Percentiles rank a stretch among this genome's conserved stretches.
Evolutionary conservation across 1,140 invertebrate genomes (phyloP).

Genomic region (Drosophila navojoa): DNA sequence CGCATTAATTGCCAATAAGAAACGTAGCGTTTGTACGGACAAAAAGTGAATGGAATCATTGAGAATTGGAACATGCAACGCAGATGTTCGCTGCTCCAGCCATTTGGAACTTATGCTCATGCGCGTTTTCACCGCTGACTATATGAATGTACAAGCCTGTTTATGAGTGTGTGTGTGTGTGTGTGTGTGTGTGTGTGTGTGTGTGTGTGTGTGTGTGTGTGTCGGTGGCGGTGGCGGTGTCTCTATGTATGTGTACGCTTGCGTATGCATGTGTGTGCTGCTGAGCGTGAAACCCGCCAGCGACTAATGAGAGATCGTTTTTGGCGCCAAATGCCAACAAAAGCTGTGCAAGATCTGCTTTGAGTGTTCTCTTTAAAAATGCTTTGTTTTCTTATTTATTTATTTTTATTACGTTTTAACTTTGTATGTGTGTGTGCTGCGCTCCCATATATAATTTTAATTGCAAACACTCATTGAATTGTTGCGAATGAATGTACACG

Average conservation of each 20-base stretch:
- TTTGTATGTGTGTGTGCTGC: neutral
- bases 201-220: neutral
- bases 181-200: neutral
- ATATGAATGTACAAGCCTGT: neutral
- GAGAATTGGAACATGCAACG: conserved; percentile 42
- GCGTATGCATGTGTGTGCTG: conserved; percentile 7
- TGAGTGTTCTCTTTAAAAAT: neutral
- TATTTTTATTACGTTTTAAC: neutral
- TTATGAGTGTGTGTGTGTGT: neutral
- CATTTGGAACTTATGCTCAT: conserved; percentile 39
- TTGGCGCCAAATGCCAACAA: conserved; percentile 48
- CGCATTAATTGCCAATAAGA: conserved; percentile 41
- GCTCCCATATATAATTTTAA: conserved; percentile 5
- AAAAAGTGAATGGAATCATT: conserved; percentile 46
- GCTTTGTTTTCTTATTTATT: conserved; percentile 3
- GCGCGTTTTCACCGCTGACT: conserved; percentile 22
- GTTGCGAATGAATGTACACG: neutral
- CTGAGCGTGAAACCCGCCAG: conserved; percentile 14
- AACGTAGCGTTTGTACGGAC: conserved; percentile 8
- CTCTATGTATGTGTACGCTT: conserved; percentile 3
- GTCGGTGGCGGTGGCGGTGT: neutral
- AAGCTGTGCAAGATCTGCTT: conserved; percentile 30
- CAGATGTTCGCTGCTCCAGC: conserved; percentile 28
- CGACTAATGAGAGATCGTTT: conserved; percentile 28
- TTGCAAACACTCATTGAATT: conserved; percentile 8